phyloP scores from a whole-genome alignment of 2,797 vertebrate genomes.

The Melanotaenia parkinsoni region DNA sequence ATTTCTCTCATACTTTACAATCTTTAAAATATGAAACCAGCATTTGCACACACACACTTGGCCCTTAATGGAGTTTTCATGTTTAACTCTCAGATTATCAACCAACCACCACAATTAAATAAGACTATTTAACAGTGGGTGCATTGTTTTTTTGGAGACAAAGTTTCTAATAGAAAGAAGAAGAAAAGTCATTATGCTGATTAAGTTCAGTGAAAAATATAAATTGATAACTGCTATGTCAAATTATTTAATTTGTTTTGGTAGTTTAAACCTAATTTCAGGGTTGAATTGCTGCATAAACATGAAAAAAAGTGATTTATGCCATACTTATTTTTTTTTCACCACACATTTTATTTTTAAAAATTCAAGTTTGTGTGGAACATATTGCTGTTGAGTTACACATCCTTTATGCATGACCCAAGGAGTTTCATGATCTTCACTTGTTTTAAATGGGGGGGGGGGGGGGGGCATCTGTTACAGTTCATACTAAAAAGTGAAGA shows the following conservation, averaged over 20 bases:
- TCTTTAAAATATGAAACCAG: conserved; percentile 3
- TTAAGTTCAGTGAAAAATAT: neutral
- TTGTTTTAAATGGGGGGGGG: neutral
- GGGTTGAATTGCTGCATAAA: neutral
- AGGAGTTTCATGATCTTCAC: neutral
- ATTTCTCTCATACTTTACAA: neutral
- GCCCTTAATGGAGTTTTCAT: no score
- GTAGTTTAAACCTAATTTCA: neutral
- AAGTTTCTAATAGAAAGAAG: neutral
- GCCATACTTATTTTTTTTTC: no score
- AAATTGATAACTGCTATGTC: neutral
- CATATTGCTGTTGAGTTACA: neutral
- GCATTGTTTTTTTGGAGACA: no score
- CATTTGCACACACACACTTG: no score
- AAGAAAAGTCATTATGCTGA: neutral
- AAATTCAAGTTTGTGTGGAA: no score
- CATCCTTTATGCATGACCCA: neutral
- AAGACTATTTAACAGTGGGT: neutral
- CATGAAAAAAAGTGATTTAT: neutral
- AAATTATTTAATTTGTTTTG: neutral
- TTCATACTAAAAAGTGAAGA: neutral
- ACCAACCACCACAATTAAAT: neutral
- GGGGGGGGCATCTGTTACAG: neutral
- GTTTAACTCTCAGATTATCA: no score
- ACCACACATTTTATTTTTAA: no score